These are phyloP conservation scores for Cheilosia urbana DNA, from an alignment of 2,888 invertebrate species.

Conservation along the genomic window DNA sequence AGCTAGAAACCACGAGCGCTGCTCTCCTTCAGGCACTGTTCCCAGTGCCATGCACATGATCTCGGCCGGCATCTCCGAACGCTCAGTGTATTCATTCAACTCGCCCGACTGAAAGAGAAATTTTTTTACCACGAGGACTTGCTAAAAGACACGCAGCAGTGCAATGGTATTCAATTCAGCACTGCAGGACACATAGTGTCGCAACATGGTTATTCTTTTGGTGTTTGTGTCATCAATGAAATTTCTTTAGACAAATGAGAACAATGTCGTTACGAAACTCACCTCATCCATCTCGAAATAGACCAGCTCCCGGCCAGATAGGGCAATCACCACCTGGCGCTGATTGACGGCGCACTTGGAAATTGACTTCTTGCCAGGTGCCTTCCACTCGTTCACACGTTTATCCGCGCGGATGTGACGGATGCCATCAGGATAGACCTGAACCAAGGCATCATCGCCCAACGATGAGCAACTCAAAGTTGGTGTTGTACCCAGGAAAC, in stretches of 20 bases:
- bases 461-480: constrained; percentile 99
- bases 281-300: constrained; percentile 99
- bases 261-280: constrained; percentile 83
- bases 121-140: neutral
- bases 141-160: too few relatives aligned
- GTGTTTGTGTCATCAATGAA: constrained; percentile 82
- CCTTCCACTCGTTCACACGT: constrained; percentile 99
- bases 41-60: constrained; percentile 99
- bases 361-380: constrained; percentile 98
- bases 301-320: constrained; percentile 98
- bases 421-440: constrained; percentile 99
- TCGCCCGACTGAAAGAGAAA: constrained; percentile 92
- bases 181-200: constrained; percentile 84
- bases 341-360: constrained; percentile 99
- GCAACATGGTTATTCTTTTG: constrained; percentile 83
- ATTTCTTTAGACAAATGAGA: neutral
- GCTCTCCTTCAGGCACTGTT: constrained; percentile 97
- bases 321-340: constrained; percentile 98
- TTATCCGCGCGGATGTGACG: constrained; percentile 99
- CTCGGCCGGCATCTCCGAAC: constrained; percentile 98
- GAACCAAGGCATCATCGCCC: constrained; percentile 98
- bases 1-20: constrained; percentile 96
- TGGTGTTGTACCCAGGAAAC: constrained; percentile 99
- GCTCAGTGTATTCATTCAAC: constrained; percentile 98
- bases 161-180: constrained; percentile 79